phyloP scores from a whole-genome alignment of 2,797 vertebrate genomes.

The Leptatherina wallacei region DNA sequence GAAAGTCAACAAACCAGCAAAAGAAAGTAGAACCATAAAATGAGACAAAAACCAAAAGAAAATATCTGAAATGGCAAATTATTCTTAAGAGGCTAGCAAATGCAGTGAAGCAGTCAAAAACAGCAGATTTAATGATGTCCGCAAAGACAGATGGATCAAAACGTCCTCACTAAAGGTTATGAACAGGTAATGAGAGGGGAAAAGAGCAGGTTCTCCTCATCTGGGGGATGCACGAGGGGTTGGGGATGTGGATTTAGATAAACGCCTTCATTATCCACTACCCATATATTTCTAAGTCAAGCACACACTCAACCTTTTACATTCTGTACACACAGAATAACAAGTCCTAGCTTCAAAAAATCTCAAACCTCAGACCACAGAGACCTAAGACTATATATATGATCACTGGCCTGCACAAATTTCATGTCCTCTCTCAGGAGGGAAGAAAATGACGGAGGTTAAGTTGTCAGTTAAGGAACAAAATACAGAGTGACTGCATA shows the following conservation, averaged over 20 bases:
- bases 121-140: background rate
- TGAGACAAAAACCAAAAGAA: conserved; percentile 1
- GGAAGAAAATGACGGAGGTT: conserved; percentile 35
- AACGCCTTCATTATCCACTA: conserved; percentile 57
- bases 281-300: conserved; percentile 48
- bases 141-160: background rate
- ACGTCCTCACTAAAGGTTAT: conserved; percentile 46
- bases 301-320: conserved; percentile 36
- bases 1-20: background rate
- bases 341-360: conserved; percentile 36
- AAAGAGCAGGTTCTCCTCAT: conserved; percentile 35
- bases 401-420: conserved; percentile 33
- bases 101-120: background rate
- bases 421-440: conserved; percentile 40
- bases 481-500: conserved; percentile 48
- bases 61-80: background rate
- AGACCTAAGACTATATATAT: conserved; percentile 33
- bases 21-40: background rate
- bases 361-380: conserved; percentile 50
- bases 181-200: conserved; percentile 60
- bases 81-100: too few relatives aligned
- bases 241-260: conserved; percentile 24
- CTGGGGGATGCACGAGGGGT: conserved; percentile 6
- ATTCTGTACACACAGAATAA: conserved; percentile 30
- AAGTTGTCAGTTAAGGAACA: conserved; percentile 35